Evolutionary conservation across 2,888 invertebrate genomes (phyloP).

Genomic region (Chrysina gloriosa): DNA sequence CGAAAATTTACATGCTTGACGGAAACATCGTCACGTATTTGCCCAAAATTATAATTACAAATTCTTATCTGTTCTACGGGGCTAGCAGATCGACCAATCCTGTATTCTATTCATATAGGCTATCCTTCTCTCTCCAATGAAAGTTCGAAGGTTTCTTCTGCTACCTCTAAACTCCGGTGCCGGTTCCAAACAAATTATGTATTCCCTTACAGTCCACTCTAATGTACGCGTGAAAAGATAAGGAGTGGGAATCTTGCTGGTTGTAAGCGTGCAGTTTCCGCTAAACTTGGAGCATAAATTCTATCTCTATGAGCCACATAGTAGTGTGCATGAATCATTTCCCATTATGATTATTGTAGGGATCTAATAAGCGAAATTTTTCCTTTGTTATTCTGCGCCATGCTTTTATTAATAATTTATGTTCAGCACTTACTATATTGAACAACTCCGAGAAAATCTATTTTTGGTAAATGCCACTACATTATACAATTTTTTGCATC

Average conservation of each 20-base stretch:
- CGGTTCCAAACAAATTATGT: conserved; percentile 26
- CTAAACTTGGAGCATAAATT: conserved; percentile 29
- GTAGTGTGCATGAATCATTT: not conserved
- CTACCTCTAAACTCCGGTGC: conserved; percentile 22
- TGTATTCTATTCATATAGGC: not conserved
- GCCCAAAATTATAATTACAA: conserved; percentile 34
- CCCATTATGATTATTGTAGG: conserved; percentile 7
- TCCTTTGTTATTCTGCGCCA: not conserved
- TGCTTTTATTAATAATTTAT: not conserved
- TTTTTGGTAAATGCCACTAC: not conserved
- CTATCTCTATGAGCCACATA: not conserved
- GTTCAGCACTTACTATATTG: too few species aligned
- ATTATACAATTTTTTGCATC: not conserved
- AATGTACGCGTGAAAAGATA: conserved; percentile 35
- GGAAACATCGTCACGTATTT: conserved; percentile 36
- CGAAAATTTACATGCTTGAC: conserved; percentile 38
- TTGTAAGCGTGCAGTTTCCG: conserved; percentile 22
- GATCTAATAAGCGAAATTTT: not conserved
- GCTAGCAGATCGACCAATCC: conserved; percentile 28
- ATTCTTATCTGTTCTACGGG: conserved; percentile 26
- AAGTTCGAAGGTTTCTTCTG: not conserved
- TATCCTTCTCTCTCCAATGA: conserved; percentile 6
- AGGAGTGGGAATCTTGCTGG: conserved; percentile 27
- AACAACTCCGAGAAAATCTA: too few species aligned
- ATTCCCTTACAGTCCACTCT: conserved; percentile 28